phyloP scores from a whole-genome alignment of 2,797 vertebrate genomes.

The Peromyscus melanophrys region DNA sequence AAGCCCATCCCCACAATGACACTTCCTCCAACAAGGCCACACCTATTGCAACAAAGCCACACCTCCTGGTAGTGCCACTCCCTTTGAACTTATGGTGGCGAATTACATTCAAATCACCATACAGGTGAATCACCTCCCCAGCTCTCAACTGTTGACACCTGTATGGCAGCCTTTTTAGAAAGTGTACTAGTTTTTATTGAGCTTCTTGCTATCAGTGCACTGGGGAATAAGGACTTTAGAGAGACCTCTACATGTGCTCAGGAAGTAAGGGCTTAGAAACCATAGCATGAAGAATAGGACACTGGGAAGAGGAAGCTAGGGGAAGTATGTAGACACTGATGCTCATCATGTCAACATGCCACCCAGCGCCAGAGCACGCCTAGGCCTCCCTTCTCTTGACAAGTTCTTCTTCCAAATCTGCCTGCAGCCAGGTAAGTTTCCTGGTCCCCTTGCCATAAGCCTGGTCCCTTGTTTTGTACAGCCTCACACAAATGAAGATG shows the following conservation, averaged over 20 bases:
- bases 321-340: not conserved
- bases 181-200: not conserved
- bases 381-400: not conserved
- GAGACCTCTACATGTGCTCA: not conserved
- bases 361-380: not conserved
- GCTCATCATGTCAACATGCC: not conserved
- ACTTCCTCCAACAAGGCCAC: not conserved
- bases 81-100: not conserved
- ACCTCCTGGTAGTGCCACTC: not conserved
- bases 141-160: not conserved
- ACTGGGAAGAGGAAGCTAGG: not conserved
- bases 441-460: no score
- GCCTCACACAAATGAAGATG: not conserved
- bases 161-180: not conserved
- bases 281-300: fast-evolving
- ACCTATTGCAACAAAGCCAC: not conserved
- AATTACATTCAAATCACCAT: not conserved
- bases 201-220: not conserved
- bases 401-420: no score
- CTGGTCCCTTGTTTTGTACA: not conserved
- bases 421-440: no score
- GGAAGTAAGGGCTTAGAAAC: no score
- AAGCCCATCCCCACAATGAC: not conserved
- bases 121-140: not conserved
- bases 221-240: not conserved